Evolutionary conservation across 2,113 vertebrate species (phyloP), one percentile per base, ranked within the genome.

Genomic region (Cyanoramphus novaezelandiae): DNA sequence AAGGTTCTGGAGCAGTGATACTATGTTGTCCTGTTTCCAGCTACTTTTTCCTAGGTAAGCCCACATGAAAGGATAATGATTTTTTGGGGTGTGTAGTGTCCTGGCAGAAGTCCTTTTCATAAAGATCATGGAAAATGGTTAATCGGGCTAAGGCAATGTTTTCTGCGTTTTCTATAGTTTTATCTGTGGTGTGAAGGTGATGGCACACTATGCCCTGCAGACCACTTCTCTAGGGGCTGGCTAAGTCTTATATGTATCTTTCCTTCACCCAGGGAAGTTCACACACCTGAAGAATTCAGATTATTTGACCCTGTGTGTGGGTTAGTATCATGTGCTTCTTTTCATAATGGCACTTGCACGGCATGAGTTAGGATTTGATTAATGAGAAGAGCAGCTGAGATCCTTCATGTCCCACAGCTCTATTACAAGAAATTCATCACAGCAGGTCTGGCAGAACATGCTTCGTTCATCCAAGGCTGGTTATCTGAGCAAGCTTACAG

Each of bases 401-500:
- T 92, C 20, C 6, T 71, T 60, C 44, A 37, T 72, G 79, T 74
- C 35, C 33, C 15, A 53, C 2, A 8, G 68, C 78, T 68, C 57
- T 10, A 13, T 4, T 52, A 86, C 52, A 79, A 82, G 72, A 57
- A 88, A 94, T 76, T 82, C 25, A 78, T 82, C 52, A 37, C 69
- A 88, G 59, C 77, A 79, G 88, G 71, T 93, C 74, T 94, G 77
- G n/a, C 88, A 95, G 88, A 65, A 83, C 74, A 86, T 75, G 69
- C 83, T 96, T 96, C 92, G 76, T 94, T 92, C 82, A 82, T 93
- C 69, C 77, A 71, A 74, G 88, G 76, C 76, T 93, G 89, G 59
- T 84, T 94, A 94, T 91, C 65, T 92, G 82, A 78, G 68, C 53
- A 78, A 68, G 35, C 82, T 90, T 94, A 53, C 33, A 86, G 82